Conservation (phyloP, 2,888 invertebrate genomes). For the Cephus nigrinus region DNA sequence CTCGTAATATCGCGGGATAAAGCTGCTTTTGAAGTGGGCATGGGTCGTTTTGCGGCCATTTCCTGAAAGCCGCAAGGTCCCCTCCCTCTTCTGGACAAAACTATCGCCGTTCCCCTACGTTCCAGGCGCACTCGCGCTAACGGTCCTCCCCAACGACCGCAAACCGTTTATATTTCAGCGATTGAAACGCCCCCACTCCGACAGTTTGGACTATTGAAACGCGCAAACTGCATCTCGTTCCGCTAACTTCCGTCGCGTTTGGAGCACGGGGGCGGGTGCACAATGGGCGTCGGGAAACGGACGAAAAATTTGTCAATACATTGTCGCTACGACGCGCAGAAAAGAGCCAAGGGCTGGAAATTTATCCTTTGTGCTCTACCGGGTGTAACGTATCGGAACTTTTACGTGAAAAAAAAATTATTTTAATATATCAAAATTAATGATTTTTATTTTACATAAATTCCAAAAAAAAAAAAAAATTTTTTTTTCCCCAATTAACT, state of each 20-base stretch:
- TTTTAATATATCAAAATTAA: too few species aligned
- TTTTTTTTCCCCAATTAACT: too few species aligned
- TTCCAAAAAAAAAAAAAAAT: too few species aligned
- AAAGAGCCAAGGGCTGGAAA: conserved; percentile 22
- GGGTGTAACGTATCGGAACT: too few species aligned
- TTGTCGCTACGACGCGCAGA: conserved; percentile 4
- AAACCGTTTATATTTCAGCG: conserved; percentile 8
- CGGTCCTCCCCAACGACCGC: conserved; percentile 7
- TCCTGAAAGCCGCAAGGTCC: conserved; percentile 6
- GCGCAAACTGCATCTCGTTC: conserved; percentile 13
- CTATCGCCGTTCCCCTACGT: background rate
- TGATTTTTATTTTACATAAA: too few species aligned
- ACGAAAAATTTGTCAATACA: conserved; percentile 3
- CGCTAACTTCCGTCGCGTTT: conserved; percentile 10
- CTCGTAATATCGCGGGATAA: conserved; percentile 7
- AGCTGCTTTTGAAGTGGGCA: conserved; percentile 5
- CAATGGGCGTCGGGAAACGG: background rate
- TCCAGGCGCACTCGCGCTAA: background rate
- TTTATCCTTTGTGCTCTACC: too few species aligned
- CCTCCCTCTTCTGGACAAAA: conserved; percentile 2
- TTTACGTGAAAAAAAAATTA: too few species aligned
- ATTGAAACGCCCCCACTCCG: conserved; percentile 9
- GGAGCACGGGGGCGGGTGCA: background rate
- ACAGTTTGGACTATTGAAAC: conserved; percentile 13
- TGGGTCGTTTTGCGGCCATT: conserved; percentile 11